Base-by-base conservation (phyloP, 2,888 invertebrate species). In the Villa cingulata region DNA sequence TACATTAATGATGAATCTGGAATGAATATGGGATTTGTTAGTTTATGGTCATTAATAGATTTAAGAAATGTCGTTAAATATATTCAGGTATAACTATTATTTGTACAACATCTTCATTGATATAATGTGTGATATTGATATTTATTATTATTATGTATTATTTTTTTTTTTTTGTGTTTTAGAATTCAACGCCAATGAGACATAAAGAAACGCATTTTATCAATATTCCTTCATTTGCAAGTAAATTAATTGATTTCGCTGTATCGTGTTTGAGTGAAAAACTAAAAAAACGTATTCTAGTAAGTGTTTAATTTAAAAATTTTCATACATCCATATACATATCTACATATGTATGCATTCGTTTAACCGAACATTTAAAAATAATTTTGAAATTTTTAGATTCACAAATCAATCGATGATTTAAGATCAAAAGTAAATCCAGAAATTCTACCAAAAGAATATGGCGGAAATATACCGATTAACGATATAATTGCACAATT, bases 171-270 rank as follows among this genome's bases (percentile, higher is more conserved):
- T 27, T n/a, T 16, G 57, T 43, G 46, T 73, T 73, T 29, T 72
- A 86, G 82, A 86, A 85, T 64, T 86, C 89, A 2, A 84, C 89
- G 17, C 92, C 92, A 3, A 87, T 91, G 84, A 74, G 91, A 19
- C 90, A 90, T 68, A 91, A 91, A 65, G 78, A 83, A 56, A 85
- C 89, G 1, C 88, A 91, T 62, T 86, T 90, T 60, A 74, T 91
- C 49, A 88, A 89, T 63, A 82, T 91, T 51, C 88, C 89, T 2
- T 74, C 80, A 41, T 84, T 81, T 59, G 86, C 88, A 15, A 79
- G 81, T 14, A 83, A 86, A 61, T 74, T 90, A 56, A 83, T 89
- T 58, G 88, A 90, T 63, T 83, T 90, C 60, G 83, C 80, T 9
- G 78, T 87, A 41, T 81, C 84, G 4, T 72, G 90, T 54, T 75